phyloP scores from a whole-genome alignment of 2,888 invertebrate genomes.

The Athetis lepigone region DNA sequence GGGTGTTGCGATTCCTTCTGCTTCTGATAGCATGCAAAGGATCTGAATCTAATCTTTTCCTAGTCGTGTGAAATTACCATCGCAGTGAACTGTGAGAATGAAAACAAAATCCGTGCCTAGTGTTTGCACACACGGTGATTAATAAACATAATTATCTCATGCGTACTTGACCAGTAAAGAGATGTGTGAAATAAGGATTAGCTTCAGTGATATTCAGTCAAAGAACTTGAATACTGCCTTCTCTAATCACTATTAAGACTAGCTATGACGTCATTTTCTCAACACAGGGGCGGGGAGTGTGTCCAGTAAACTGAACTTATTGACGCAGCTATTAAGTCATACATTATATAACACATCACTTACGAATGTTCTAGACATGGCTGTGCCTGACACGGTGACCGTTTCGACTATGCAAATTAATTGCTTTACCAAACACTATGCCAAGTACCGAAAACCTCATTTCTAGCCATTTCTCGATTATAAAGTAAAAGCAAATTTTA shows the following conservation, averaged over 20 bases:
- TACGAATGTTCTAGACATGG: conserved; percentile 47
- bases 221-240: not conserved
- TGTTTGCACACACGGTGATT: no score
- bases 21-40: no score
- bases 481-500: conserved; percentile 52
- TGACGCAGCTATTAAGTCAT: conserved; percentile 50
- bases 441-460: conserved; percentile 68
- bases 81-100: no score
- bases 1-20: no score
- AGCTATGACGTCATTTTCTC: conserved; percentile 17
- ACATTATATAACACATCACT: conserved; percentile 56
- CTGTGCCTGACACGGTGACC: conserved; percentile 65
- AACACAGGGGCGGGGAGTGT: conserved; percentile 6
- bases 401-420: conserved; percentile 83
- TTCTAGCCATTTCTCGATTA: conserved; percentile 65
- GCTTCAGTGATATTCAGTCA: no score
- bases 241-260: not conserved
- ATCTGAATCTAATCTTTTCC: no score
- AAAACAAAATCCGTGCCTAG: no score
- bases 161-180: not conserved
- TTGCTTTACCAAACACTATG: conserved; percentile 70
- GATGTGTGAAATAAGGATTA: no score
- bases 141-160: no score
- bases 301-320: conserved; percentile 51
- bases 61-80: no score